Evolutionary conservation across 2,113 vertebrate species (phyloP).

Genomic region (Sinocyclocheilus grahami): DNA sequence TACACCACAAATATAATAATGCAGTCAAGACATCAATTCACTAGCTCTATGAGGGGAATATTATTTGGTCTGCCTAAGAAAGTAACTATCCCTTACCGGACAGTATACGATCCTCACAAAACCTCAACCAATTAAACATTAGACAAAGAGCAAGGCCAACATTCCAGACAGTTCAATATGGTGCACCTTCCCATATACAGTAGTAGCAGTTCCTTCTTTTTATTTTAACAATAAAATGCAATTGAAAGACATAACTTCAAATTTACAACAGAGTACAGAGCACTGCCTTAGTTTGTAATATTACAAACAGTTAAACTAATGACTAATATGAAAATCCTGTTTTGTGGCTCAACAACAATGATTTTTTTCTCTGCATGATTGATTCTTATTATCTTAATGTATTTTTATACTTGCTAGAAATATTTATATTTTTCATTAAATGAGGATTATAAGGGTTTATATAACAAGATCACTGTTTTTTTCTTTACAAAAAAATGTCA

Average conservation of each 20-base stretch:
- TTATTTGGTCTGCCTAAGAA: slow-evolving; percentile 8
- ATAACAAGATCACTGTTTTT: neutral
- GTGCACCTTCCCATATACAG: neutral
- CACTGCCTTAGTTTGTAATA: neutral
- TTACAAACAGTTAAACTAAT: slow-evolving; percentile 7
- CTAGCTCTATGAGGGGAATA: neutral
- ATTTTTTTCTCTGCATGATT: neutral
- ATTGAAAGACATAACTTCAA: neutral
- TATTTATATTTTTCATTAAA: neutral
- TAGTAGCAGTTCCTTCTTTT: neutral
- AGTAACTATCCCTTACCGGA: neutral
- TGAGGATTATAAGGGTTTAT: neutral
- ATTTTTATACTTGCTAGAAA: neutral
- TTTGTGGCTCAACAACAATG: neutral
- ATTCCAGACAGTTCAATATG: slow-evolving; percentile 54
- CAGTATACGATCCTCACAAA: slow-evolving; percentile 7
- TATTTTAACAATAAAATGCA: neutral
- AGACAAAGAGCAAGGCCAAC: slow-evolving; percentile 59
- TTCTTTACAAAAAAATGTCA: neutral
- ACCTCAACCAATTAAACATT: slow-evolving; percentile 63
- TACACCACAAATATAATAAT: neutral
- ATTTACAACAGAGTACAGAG: neutral
- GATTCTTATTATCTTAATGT: neutral
- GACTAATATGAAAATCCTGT: neutral
- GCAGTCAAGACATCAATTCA: neutral